Evolutionary conservation across 2,888 invertebrate species (phyloP).

Genomic region (Papilio gigon): DNA sequence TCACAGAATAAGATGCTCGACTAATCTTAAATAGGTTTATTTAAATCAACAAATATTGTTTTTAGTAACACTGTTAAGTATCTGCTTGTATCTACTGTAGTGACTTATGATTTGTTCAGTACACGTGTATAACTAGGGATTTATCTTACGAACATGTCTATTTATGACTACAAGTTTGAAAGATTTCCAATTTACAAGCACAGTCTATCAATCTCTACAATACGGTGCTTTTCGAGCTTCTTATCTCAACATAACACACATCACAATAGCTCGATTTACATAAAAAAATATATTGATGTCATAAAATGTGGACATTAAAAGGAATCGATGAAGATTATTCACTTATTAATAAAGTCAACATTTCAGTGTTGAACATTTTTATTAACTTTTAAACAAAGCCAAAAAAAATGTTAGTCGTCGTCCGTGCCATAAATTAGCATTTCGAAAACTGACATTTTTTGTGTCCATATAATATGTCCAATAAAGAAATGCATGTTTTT

Average conservation of each 20-base stretch:
- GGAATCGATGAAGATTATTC: conserved; percentile 14
- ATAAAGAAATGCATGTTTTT: conserved; percentile 65
- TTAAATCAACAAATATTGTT: background rate
- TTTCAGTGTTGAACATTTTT: conserved; percentile 71
- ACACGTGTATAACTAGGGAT: background rate
- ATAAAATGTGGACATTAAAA: conserved; percentile 7
- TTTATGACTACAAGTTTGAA: conserved; percentile 17
- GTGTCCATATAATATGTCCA: conserved; percentile 60
- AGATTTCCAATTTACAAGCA: conserved; percentile 5
- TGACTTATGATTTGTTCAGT: background rate
- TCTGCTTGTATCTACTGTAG: background rate
- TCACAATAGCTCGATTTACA: conserved; percentile 28
- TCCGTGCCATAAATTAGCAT: conserved; percentile 69
- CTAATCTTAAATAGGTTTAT: background rate
- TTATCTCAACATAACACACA: conserved; percentile 12
- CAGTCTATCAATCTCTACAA: conserved; percentile 8
- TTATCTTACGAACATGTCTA: background rate
- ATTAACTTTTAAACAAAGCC: conserved; percentile 69
- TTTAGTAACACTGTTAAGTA: background rate
- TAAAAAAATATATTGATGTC: conserved; percentile 11
- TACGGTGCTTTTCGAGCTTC: background rate
- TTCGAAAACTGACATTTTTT: conserved; percentile 67
- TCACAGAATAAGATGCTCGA: background rate
- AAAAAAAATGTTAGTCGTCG: conserved; percentile 66
- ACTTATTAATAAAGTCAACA: conserved; percentile 57